Conservation (phyloP, 2,113 vertebrate genomes). For the Boulengeromyrus knoepffleri region DNA sequence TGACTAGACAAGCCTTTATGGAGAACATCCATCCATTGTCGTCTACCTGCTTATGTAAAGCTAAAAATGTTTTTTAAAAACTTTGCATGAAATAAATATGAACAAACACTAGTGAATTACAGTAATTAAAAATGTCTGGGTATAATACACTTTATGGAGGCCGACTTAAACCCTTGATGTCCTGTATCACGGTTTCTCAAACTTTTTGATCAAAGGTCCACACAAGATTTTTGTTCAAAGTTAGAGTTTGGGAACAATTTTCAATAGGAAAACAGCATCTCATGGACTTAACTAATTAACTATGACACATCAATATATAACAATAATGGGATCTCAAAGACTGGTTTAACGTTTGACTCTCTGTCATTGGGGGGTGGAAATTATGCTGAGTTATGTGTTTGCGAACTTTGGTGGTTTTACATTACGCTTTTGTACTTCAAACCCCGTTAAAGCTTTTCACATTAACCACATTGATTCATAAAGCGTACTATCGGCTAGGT, state of each 20-base stretch:
- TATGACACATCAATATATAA: background rate
- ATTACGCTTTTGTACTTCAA: background rate
- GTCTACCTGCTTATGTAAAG: background rate
- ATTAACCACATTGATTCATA: background rate
- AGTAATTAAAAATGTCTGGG: background rate
- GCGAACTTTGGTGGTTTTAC: background rate
- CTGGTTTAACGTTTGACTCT: background rate
- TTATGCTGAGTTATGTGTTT: background rate
- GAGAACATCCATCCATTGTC: background rate
- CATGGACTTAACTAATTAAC: background rate
- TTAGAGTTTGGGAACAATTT: background rate
- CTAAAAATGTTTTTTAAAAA: background rate
- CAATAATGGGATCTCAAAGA: background rate
- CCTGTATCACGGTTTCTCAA: background rate
- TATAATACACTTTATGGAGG: background rate
- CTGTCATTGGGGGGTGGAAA: background rate
- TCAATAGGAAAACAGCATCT: background rate
- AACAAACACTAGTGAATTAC: background rate
- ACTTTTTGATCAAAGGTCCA: background rate
- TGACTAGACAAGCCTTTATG: background rate
- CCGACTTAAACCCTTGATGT: background rate
- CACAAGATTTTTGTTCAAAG: background rate
- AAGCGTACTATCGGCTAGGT: background rate
- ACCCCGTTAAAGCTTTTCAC: background rate
- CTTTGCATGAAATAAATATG: background rate